Base-by-base conservation (phyloP, 2,113 vertebrate genomes). In the Romanogobio albipinnatus region DNA sequence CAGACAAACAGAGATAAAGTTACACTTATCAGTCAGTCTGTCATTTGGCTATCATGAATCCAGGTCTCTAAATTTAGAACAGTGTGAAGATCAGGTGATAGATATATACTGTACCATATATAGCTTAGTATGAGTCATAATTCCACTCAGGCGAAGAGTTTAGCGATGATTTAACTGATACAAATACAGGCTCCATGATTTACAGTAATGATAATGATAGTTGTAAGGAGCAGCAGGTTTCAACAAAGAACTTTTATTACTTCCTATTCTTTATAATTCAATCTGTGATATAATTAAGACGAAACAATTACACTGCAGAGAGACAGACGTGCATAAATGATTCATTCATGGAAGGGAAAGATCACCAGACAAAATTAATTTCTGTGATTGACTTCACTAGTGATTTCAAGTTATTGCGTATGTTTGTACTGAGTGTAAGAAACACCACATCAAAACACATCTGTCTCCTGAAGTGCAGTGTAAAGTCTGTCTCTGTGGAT, bases 381-480 rank as follows among this genome's bases (percentile, higher is more conserved):
- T 82, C 66, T 81, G 45, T 33, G 79, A 66, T 17, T 71, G 81
- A 71, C 64, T 51, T 19, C 61, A 68, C 19, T 9, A 8, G 61
- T 68, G 29, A 81, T 81, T 81, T 51, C 51, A 49, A 51, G 43
- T 47, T 81, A 49, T 47, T 81, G 43, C 43, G 49, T 53, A 22
- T 4, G 39, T 66, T 64, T 64, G 24, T 33, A 29, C 26, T 29
- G 49, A 56, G 33, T 36, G 51, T 58, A 58, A 36, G 14, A 11
- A 76, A 76, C 24, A 36, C 51, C 74, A 76, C 51, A 76, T 76
- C 74, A 76, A 76, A 73, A 74, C 71, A 80, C 19, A 80, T 17
- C 39, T 47, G 33, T 62, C 77, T 66, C 78, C 78, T 14, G 43
- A 24, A 26, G 43, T 64, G 61, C 11, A 47, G 36, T 24, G 56